Conservation (phyloP, 2,113 vertebrate species). For the Microtus montanus region DNA sequence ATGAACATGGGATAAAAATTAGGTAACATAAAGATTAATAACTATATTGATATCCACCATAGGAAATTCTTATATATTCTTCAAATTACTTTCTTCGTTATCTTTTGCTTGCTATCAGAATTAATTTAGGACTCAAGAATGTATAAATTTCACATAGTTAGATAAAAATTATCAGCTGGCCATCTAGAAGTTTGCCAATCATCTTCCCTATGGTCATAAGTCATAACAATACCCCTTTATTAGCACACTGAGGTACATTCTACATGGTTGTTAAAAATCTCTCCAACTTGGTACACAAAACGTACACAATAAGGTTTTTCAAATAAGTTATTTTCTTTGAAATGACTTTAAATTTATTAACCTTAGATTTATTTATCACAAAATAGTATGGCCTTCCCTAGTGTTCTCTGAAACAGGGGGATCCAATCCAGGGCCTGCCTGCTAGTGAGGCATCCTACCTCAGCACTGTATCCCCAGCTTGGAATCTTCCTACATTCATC, state of each 20-base stretch:
- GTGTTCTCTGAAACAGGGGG: neutral
- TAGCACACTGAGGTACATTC: neutral
- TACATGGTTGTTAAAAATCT: neutral
- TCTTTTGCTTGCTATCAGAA: constrained; percentile 45
- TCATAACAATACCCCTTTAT: neutral
- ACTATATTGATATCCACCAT: neutral
- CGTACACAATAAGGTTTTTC: neutral
- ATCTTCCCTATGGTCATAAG: neutral
- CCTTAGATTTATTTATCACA: neutral
- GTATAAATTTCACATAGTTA: neutral
- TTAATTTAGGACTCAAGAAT: neutral
- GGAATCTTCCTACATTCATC: neutral
- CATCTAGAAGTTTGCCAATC: neutral
- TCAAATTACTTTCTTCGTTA: constrained; percentile 29
- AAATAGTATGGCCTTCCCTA: neutral
- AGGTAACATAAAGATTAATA: neutral
- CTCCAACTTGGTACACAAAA: neutral
- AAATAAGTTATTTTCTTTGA: constrained; percentile 9
- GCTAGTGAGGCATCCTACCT: neutral
- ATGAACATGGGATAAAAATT: neutral
- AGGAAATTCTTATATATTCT: neutral
- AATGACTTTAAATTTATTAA: constrained; percentile 32
- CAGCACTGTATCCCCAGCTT: neutral
- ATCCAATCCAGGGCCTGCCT: neutral
- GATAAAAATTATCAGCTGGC: neutral